phyloP scores from a whole-genome alignment of 2,113 vertebrate genomes.

The Eublepharis macularius region DNA sequence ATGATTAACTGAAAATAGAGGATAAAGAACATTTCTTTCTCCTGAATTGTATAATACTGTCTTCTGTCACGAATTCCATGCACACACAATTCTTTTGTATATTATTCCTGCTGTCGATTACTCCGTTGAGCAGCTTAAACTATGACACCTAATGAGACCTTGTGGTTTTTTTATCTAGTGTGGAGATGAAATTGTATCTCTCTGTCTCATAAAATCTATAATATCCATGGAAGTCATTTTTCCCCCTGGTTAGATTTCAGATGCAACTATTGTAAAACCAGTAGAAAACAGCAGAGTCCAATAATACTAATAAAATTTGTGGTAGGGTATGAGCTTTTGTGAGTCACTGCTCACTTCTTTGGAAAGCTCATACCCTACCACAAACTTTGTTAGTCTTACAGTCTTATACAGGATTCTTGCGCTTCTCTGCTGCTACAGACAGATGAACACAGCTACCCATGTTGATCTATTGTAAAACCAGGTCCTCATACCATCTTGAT shows the following conservation, averaged over 20 bases:
- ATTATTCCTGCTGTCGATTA: neutral
- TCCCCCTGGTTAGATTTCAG: constrained; percentile 26
- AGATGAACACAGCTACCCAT: no score
- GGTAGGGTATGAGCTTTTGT: no score
- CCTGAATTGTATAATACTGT: neutral
- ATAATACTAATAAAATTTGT: no score
- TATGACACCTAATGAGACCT: neutral
- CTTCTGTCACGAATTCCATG: neutral
- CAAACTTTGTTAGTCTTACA: no score
- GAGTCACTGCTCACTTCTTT: no score
- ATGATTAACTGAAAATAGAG: neutral
- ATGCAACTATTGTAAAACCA: constrained; percentile 40
- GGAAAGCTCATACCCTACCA: no score
- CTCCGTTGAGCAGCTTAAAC: neutral
- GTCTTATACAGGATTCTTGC: no score
- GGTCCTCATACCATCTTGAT: neutral
- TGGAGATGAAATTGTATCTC: neutral
- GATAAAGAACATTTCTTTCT: neutral
- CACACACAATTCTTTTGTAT: neutral
- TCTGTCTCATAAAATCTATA: neutral
- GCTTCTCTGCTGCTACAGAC: no score
- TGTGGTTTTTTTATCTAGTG: neutral
- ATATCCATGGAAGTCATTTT: constrained; percentile 14
- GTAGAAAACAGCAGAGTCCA: no score
- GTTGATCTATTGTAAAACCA: constrained; percentile 42